phyloP scores from a whole-genome alignment of 2,113 vertebrate species.

The Colaptes auratus region DNA sequence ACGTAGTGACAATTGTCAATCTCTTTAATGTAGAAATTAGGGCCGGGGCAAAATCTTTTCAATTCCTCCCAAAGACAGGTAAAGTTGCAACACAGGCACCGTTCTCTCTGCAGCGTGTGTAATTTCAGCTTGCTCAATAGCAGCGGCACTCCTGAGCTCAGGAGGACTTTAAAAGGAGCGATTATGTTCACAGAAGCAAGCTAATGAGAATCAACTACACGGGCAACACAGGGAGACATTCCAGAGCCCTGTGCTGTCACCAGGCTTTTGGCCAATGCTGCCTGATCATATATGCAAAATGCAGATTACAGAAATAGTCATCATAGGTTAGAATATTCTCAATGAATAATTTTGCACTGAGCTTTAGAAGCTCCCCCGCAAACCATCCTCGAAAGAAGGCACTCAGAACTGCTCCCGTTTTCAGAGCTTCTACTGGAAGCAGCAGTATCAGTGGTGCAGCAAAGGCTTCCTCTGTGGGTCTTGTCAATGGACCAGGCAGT shows the following conservation, averaged over 20 bases:
- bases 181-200: slow-evolving; percentile 56
- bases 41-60: background rate
- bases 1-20: background rate
- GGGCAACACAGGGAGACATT: slow-evolving; percentile 56
- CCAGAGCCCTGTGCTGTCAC: slow-evolving; percentile 48
- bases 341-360: background rate
- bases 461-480: background rate
- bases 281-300: slow-evolving; percentile 25
- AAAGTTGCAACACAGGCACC: background rate
- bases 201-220: slow-evolving; percentile 40
- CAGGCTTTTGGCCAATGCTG: slow-evolving; percentile 38
- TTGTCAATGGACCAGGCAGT: background rate
- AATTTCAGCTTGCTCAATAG: slow-evolving; percentile 59
- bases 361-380: background rate
- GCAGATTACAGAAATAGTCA: background rate
- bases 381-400: background rate
- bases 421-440: background rate
- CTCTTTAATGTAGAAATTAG: slow-evolving; percentile 41
- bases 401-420: background rate
- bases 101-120: slow-evolving; percentile 21
- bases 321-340: background rate
- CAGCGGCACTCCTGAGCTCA: slow-evolving; percentile 32
- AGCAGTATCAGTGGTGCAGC: background rate
- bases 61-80: background rate
- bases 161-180: slow-evolving; percentile 59